These are phyloP conservation scores for Perca fluviatilis DNA, from an alignment of 2,113 vertebrate species.

Conservation along the genomic window DNA sequence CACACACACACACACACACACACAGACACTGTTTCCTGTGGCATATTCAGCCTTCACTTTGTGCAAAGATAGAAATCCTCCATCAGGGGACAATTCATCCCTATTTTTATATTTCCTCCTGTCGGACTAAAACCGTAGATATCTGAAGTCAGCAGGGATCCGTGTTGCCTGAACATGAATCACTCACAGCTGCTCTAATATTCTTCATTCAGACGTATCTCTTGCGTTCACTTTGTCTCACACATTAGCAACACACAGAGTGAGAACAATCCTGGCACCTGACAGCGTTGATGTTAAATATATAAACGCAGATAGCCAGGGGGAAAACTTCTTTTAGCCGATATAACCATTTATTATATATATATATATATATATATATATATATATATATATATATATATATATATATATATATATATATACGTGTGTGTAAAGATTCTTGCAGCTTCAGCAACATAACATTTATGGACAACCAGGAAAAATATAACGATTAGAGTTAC, in stretches of 20 bases:
- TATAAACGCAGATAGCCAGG: neutral
- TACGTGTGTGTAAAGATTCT: too few relatives aligned
- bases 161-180: neutral
- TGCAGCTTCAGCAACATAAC: too few relatives aligned
- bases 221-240: neutral
- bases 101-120: constrained; percentile 24
- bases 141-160: constrained; percentile 16
- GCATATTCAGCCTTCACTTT: neutral
- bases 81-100: neutral
- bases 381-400: too few relatives aligned
- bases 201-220: neutral
- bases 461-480: too few relatives aligned
- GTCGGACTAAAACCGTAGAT: neutral
- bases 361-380: too few relatives aligned
- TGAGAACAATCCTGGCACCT: too few relatives aligned
- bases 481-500: too few relatives aligned
- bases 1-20: neutral
- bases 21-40: too few relatives aligned
- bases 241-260: neutral
- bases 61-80: neutral
- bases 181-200: constrained; percentile 7
- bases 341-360: too few relatives aligned
- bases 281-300: neutral
- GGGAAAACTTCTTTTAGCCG: too few relatives aligned
- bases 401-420: too few relatives aligned